phyloP scores from a whole-genome alignment of 1,140 invertebrate species.

The Drosophila nigrodunni region DNA sequence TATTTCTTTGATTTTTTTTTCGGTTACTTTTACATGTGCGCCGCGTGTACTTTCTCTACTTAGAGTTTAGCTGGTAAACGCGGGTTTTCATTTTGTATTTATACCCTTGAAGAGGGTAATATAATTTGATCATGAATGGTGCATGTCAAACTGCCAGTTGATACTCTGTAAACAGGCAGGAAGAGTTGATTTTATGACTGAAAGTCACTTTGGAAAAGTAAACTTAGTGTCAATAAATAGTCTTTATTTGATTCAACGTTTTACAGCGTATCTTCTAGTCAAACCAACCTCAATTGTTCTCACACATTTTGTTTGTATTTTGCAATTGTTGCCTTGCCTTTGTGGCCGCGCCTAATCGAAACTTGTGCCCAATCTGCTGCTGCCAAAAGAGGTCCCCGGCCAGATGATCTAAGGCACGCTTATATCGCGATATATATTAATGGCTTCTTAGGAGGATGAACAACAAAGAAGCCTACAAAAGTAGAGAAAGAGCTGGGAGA shows the following conservation, averaged over 20 bases:
- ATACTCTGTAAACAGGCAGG: neutral
- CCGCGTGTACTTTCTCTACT: conserved; percentile 62
- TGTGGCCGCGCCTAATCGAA: conserved; percentile 61
- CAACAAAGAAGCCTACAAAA: neutral
- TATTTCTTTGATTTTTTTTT: conserved; percentile 27
- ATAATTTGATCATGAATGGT: conserved; percentile 1
- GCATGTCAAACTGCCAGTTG: conserved; percentile 4
- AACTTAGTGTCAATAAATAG: too few species aligned
- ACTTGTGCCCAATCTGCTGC: conserved; percentile 39
- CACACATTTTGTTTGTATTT: conserved; percentile 24
- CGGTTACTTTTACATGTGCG: conserved; percentile 60
- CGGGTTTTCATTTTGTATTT: conserved; percentile 44
- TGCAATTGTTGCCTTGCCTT: conserved; percentile 37
- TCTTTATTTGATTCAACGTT: too few species aligned
- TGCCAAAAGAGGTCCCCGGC: conserved; percentile 18
- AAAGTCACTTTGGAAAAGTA: too few species aligned
- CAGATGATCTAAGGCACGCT: conserved; percentile 31
- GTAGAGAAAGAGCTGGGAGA: neutral
- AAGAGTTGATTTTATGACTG: neutral
- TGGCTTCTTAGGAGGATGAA: conserved; percentile 13
- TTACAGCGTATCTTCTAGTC: neutral
- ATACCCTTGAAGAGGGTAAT: conserved; percentile 40
- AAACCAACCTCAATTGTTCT: neutral
- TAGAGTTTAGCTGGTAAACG: conserved; percentile 61
- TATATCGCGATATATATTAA: conserved; percentile 42